Conservation (phyloP, 2,888 invertebrate species). For the Netelia fuscicornis region DNA sequence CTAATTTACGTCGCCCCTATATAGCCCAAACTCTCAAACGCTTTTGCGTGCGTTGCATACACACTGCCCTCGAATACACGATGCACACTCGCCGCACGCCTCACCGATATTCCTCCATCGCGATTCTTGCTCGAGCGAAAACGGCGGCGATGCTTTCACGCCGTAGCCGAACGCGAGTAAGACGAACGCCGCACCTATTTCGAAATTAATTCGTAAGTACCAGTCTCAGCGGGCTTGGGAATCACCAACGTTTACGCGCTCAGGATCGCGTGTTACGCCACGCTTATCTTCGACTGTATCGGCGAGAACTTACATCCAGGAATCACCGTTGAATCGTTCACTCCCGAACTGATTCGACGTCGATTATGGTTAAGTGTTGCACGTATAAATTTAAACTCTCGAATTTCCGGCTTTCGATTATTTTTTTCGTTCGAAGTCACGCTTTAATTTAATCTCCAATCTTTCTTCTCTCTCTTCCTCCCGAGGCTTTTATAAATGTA, state of each 20-base stretch:
- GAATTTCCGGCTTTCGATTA: constrained; percentile 14
- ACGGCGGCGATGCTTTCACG: constrained; percentile 33
- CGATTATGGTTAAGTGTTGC: constrained; percentile 30
- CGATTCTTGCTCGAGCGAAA: constrained; percentile 32
- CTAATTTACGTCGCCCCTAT: constrained; percentile 69
- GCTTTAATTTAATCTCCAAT: not conserved
- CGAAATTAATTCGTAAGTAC: constrained; percentile 61
- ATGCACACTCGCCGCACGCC: constrained; percentile 8
- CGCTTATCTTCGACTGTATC: constrained; percentile 34
- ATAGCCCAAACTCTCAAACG: not conserved
- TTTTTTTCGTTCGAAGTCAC: not conserved
- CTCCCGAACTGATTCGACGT: constrained; percentile 34
- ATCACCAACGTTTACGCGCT: not conserved
- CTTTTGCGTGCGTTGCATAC: constrained; percentile 13
- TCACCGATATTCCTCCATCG: constrained; percentile 7
- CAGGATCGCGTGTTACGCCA: constrained; percentile 54
- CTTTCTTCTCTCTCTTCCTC: not conserved
- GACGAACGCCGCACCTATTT: constrained; percentile 50
- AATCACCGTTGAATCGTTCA: constrained; percentile 38
- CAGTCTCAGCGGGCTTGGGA: constrained; percentile 36
- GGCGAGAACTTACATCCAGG: constrained; percentile 44
- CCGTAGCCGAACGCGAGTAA: constrained; percentile 22
- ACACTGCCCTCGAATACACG: not conserved
- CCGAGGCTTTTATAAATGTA: constrained; percentile 1
- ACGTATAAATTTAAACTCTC: constrained; percentile 19